Evolutionary conservation across 2,113 vertebrate species (phyloP).

Genomic region (Ciconia stormi): DNA sequence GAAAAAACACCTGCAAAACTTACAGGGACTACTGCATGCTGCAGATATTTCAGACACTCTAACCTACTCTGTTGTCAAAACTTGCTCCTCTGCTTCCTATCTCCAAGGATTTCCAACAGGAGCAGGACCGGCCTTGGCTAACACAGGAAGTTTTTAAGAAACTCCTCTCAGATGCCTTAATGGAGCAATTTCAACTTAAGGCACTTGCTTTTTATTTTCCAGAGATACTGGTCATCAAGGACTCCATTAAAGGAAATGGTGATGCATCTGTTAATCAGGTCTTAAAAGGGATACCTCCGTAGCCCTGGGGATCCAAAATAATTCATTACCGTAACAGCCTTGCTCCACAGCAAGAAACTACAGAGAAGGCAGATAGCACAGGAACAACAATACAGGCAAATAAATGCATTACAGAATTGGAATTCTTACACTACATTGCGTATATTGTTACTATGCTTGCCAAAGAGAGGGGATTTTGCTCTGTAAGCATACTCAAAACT

Average conservation of each 20-base stretch:
- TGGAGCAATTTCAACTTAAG: not conserved
- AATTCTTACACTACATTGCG: not conserved
- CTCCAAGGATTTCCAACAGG: not conserved
- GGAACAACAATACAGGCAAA: not conserved
- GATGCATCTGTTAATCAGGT: not conserved
- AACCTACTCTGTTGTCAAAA: not conserved
- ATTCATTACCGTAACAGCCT: not conserved
- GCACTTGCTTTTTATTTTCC: not conserved
- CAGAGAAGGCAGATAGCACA: not conserved
- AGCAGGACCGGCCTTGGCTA: not conserved
- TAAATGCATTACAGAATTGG: not conserved
- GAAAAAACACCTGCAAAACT: not conserved
- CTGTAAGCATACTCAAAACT: not conserved
- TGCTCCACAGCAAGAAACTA: not conserved
- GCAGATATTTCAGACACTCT: not conserved
- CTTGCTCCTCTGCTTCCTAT: not conserved
- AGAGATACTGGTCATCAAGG: not conserved
- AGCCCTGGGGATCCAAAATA: not conserved
- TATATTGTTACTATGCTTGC: not conserved
- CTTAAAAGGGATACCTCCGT: not conserved
- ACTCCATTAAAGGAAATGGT: not conserved
- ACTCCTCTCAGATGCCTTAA: not conserved
- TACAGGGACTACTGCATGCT: not conserved
- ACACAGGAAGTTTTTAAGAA: not conserved
- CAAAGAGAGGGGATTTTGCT: not conserved